Evolutionary conservation across 2,888 invertebrate genomes (phyloP).

Genomic region (Lapara coniferarum): DNA sequence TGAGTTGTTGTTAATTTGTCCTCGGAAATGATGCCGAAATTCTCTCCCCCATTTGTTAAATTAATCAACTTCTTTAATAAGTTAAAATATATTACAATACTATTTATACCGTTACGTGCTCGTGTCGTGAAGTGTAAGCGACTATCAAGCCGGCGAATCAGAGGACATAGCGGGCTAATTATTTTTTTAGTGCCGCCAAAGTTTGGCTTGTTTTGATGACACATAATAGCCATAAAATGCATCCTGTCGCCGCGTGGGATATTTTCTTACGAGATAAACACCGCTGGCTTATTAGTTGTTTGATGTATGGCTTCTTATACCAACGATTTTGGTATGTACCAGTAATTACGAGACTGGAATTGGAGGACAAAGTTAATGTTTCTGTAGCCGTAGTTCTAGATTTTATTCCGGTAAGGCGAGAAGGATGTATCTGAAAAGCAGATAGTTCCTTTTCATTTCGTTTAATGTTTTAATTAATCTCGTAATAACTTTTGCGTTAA

Average conservation of each 20-base stretch:
- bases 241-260: slow-evolving; percentile 51
- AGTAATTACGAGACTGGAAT: not conserved
- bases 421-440: too few species aligned
- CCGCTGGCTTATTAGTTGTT: slow-evolving; percentile 4
- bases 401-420: too few species aligned
- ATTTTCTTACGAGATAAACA: slow-evolving; percentile 33
- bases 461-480: too few species aligned
- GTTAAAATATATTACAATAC: not conserved
- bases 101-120: slow-evolving; percentile 18
- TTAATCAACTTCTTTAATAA: not conserved
- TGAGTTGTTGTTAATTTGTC: too few species aligned
- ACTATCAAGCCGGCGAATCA: slow-evolving; percentile 39
- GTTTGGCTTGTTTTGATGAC: slow-evolving; percentile 64
- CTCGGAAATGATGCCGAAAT: too few species aligned
- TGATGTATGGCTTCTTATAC: slow-evolving; percentile 14
- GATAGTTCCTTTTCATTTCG: too few species aligned
- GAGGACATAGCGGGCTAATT: slow-evolving; percentile 55
- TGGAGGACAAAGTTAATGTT: too few species aligned
- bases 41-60: not conserved
- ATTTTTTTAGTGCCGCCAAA: slow-evolving; percentile 65
- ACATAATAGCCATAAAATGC: slow-evolving; percentile 63
- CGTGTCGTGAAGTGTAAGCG: slow-evolving; percentile 41
- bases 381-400: too few species aligned
- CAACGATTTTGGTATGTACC: not conserved
- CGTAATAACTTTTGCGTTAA: too few species aligned